Evolutionary conservation across 2,797 vertebrate genomes (phyloP).

Genomic region (Lithobates sylvaticus): DNA sequence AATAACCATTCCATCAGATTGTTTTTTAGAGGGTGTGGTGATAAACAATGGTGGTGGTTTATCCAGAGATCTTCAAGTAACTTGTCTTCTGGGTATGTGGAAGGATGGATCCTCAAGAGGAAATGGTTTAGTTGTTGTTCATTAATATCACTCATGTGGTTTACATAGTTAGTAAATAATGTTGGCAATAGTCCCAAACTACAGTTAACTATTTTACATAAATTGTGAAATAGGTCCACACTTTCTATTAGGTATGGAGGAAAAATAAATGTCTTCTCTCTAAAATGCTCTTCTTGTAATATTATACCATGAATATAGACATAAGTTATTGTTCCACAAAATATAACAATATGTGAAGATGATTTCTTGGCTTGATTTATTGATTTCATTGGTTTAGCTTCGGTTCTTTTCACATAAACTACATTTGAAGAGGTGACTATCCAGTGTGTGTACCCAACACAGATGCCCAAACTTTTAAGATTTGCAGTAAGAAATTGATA

Average conservation of each 20-base stretch:
- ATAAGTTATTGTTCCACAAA: constrained; percentile 12
- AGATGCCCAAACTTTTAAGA: neutral
- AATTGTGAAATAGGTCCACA: neutral
- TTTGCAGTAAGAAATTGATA: neutral
- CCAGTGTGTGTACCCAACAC: neutral
- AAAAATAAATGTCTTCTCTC: constrained; percentile 14
- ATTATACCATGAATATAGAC: neutral
- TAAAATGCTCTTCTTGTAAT: neutral
- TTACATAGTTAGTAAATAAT: neutral
- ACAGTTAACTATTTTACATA: constrained; percentile 8
- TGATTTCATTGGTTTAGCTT: neutral
- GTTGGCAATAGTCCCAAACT: neutral
- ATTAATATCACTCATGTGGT: neutral
- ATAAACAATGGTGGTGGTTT: neutral
- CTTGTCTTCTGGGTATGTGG: constrained; percentile 1
- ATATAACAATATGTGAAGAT: neutral
- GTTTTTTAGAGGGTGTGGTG: neutral
- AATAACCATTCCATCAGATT: neutral
- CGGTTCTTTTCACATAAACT: too few species aligned
- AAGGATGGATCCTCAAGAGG: neutral
- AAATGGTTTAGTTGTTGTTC: neutral
- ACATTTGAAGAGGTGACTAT: neutral
- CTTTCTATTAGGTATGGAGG: constrained; percentile 1
- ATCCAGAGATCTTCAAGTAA: constrained; percentile 41
- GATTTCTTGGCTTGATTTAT: neutral